A percentile compares a stretch with the other conserved stretches of the same genome.
These are phyloP conservation scores for Iguana delicatissima DNA, from an alignment of 2,797 vertebrate species.

Conservation along the genomic window DNA sequence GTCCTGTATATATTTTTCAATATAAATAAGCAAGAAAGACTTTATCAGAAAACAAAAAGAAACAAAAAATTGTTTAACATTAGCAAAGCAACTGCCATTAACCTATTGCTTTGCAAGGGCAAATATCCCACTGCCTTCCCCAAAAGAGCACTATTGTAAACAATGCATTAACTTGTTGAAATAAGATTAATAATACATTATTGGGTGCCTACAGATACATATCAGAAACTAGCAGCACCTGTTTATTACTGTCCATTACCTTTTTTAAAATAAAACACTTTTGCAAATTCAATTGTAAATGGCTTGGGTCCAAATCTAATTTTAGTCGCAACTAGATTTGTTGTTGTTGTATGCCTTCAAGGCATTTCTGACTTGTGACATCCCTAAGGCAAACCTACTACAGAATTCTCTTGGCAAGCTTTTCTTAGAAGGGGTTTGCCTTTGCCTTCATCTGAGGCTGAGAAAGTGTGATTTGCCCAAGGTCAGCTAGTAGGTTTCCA, in stretches of 20 bases:
- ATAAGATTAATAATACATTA: constrained; percentile 8
- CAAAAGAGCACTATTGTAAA: constrained; percentile 35
- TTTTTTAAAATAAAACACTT: too few relatives aligned
- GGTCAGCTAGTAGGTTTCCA: too few relatives aligned
- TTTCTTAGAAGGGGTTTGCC: too few relatives aligned
- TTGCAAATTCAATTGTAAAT: background rate
- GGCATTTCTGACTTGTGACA: too few relatives aligned
- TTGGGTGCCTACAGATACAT: background rate
- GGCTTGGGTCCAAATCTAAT: background rate
- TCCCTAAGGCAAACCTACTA: too few relatives aligned
- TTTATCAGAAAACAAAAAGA: background rate
- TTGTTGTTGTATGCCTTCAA: too few relatives aligned
- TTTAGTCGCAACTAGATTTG: too few relatives aligned
- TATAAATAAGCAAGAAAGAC: background rate
- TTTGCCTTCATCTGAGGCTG: too few relatives aligned
- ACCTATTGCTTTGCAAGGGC: background rate
- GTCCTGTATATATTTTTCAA: background rate
- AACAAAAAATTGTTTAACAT: background rate
- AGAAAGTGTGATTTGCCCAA: too few relatives aligned
- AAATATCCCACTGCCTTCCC: constrained; percentile 33
- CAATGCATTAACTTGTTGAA: constrained; percentile 25
- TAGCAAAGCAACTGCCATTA: background rate
- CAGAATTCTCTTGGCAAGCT: too few relatives aligned
- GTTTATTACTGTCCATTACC: background rate
- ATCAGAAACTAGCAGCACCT: background rate